Percentiles rank a stretch among this genome's conserved stretches.
These are phyloP conservation scores for Ameiurus melas DNA, from an alignment of 2,113 vertebrate genomes.

Conservation along the genomic window DNA sequence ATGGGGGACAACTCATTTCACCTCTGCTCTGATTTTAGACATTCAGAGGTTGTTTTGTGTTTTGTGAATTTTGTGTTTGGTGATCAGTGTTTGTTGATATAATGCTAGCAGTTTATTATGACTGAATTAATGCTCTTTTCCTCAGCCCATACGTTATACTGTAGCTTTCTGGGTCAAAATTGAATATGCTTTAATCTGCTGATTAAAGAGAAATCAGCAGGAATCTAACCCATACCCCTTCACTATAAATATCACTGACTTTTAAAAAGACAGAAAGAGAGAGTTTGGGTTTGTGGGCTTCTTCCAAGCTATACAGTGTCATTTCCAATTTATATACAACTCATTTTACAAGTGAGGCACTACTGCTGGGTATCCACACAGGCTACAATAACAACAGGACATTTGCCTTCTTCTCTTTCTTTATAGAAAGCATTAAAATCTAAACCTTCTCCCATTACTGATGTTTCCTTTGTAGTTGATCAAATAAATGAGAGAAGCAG, in stretches of 20 bases:
- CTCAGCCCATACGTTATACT: background rate
- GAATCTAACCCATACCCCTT: slow-evolving; percentile 8
- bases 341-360: slow-evolving; percentile 52
- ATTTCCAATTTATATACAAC: slow-evolving; percentile 59
- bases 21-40: background rate
- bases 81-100: background rate
- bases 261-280: slow-evolving; percentile 51
- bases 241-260: slow-evolving; percentile 40
- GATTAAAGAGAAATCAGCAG: background rate
- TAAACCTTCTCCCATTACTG: slow-evolving; percentile 45
- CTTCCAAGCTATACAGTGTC: slow-evolving; percentile 59
- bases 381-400: slow-evolving; percentile 41
- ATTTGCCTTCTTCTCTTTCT: slow-evolving; percentile 42
- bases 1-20: background rate
- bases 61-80: background rate
- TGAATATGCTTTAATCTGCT: background rate
- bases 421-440: slow-evolving; percentile 50
- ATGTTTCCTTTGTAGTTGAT: slow-evolving; percentile 47
- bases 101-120: background rate
- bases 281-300: slow-evolving; percentile 53
- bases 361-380: slow-evolving; percentile 53
- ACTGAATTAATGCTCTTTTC: slow-evolving; percentile 1
- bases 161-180: background rate
- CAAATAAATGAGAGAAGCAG: slow-evolving; percentile 40
- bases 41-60: background rate